A percentile compares a stretch with the other conserved stretches of the same genome.
These are phyloP conservation scores for Tetragnatha versicolor DNA, from an alignment of 1,140 invertebrate genomes.

Conservation along the genomic window DNA sequence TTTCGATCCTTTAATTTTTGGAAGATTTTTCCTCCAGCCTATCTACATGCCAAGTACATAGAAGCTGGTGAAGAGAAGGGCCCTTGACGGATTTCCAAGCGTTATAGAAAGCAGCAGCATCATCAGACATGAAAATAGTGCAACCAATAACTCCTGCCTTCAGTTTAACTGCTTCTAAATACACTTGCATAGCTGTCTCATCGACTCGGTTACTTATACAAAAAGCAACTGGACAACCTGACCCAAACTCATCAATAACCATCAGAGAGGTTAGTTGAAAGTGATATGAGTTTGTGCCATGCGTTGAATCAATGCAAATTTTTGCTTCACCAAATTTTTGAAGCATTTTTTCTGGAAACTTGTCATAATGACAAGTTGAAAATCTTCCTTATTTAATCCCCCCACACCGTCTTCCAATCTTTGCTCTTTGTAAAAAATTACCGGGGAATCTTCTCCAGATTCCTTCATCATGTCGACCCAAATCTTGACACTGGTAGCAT, in stretches of 20 bases:
- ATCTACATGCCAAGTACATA: slow-evolving; percentile 40
- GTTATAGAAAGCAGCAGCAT: slow-evolving; percentile 37
- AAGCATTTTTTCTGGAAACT: not conserved
- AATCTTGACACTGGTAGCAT: slow-evolving; percentile 16
- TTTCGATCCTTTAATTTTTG: not conserved
- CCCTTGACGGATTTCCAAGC: slow-evolving; percentile 19
- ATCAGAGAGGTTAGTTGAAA: slow-evolving; percentile 33
- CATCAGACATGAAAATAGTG: slow-evolving; percentile 37
- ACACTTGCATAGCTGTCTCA: not conserved
- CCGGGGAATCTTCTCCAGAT: not conserved
- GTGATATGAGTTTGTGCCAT: slow-evolving; percentile 27
- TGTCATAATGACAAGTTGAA: not conserved
- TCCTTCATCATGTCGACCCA: slow-evolving; percentile 18
- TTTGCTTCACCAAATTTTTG: slow-evolving; percentile 23
- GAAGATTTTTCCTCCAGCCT: slow-evolving; percentile 21
- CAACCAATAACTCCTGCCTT: not conserved
- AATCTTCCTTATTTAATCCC: not conserved
- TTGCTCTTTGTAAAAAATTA: slow-evolving; percentile 2
- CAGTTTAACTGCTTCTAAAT: slow-evolving; percentile 4
- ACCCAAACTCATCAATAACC: slow-evolving; percentile 36
- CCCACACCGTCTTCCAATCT: not conserved
- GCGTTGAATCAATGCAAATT: slow-evolving; percentile 38
- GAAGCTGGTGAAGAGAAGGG: not conserved
- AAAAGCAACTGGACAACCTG: slow-evolving; percentile 33
- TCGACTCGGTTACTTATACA: slow-evolving; percentile 16